phyloP scores from a whole-genome alignment of 2,888 invertebrate genomes.

The Drosophila buzzatii region DNA sequence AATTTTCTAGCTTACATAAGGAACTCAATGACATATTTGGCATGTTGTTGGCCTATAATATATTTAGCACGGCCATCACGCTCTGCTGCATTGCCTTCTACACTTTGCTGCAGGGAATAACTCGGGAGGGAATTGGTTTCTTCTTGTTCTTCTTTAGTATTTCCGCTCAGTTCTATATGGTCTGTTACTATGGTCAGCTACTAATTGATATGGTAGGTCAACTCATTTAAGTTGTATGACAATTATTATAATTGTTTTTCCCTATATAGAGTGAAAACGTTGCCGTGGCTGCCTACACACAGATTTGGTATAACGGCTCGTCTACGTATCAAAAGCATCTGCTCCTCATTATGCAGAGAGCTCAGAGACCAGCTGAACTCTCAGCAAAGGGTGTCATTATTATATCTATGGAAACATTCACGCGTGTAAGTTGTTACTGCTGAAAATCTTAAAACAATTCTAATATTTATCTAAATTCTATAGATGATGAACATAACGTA shows the following conservation, averaged over 20 bases:
- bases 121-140: slow-evolving; percentile 46
- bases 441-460: not conserved
- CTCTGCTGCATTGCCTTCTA: slow-evolving; percentile 53
- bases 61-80: slow-evolving; percentile 48
- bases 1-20: slow-evolving; percentile 32
- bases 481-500: slow-evolving; percentile 56
- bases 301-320: slow-evolving; percentile 56
- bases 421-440: not conserved
- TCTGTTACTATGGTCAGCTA: not conserved
- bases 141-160: slow-evolving; percentile 33
- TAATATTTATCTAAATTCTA: not conserved
- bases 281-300: slow-evolving; percentile 6
- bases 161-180: slow-evolving; percentile 23
- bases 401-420: slow-evolving; percentile 6
- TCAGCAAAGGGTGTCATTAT: not conserved
- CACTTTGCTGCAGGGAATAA: slow-evolving; percentile 46
- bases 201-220: not conserved
- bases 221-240: not conserved
- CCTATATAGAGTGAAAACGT: slow-evolving; percentile 9
- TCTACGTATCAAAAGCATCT: slow-evolving; percentile 40
- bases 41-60: slow-evolving; percentile 24
- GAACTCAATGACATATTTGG: slow-evolving; percentile 17
- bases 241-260: not conserved
- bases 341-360: slow-evolving; percentile 42
- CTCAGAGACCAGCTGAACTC: not conserved